Evolutionary conservation across 2,888 invertebrate species (phyloP), one percentile per base, ranked within the genome.

Genomic region (Adelphocoris suturalis): DNA sequence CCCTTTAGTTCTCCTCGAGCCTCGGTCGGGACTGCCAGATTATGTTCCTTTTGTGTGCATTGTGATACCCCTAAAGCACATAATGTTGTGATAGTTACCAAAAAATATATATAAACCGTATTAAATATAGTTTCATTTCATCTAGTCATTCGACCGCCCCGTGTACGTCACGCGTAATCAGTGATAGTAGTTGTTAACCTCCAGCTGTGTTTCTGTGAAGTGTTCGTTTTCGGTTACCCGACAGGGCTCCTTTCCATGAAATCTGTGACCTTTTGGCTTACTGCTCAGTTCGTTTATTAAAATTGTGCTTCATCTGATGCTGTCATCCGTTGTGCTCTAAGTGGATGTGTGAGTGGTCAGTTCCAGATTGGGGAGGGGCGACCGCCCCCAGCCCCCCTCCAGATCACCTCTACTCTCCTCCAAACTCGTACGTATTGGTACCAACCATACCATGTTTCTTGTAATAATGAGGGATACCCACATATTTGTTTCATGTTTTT

Each of bases 321-420:
- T 80, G 78, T 78, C 14, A 48, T 78, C 57, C 88, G 75, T 23
- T 13, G 16, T 28, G 78, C 78, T 55, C 82, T 37, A 75, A 85
- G 85, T 90, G 85, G 85, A 90, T 90, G 90, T 90, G 90, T 78
- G 90, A 90, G 90, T 90, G 90, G 90, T 90, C 90, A 75, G 90
- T 90, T 85, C 90, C 90, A 28, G 90, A 90, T 76, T 90, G 90
- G 90, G 90, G 86, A 86, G 90, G 90, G 90, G 90, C 90, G 47
- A 86, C 85, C 14, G 86, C 90, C 90, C 90, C 90, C 80, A 90
- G 90, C 90, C 90, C 90, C 61, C 90, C 90, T 28, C 90, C 90
- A n/a, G 90, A 90, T 90, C 90, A 90, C 57, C 86, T 90, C 12
- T 90, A 90, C 47, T 90, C 90, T 52, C 90, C 90, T 46, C 90